phyloP scores from a whole-genome alignment of 2,797 vertebrate genomes.

The Amblyopsis hoosieri region DNA sequence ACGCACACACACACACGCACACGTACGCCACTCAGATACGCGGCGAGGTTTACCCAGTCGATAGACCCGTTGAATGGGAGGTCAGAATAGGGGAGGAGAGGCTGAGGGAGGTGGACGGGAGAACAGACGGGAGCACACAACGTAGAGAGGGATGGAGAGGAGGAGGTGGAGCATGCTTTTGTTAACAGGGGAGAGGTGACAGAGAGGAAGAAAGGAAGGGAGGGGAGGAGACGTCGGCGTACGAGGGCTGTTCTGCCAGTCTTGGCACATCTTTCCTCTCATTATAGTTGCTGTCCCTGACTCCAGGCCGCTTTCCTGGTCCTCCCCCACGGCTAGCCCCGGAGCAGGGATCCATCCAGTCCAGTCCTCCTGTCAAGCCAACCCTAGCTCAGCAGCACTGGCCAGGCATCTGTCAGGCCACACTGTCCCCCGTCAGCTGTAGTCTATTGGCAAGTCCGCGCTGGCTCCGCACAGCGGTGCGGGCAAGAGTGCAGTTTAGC shows the following conservation, averaged over 20 bases:
- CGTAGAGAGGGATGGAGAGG: background rate
- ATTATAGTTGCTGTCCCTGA: slow-evolving; percentile 68
- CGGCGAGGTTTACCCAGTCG: slow-evolving; percentile 13
- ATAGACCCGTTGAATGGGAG: slow-evolving; percentile 11
- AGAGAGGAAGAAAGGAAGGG: slow-evolving; percentile 22
- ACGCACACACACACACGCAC: background rate
- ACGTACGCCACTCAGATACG: background rate
- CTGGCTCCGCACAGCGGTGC: slow-evolving; percentile 60
- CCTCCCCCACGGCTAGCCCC: slow-evolving; percentile 72
- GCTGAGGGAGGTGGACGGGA: slow-evolving; percentile 10
- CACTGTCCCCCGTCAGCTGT: slow-evolving; percentile 67
- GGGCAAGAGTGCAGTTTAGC: slow-evolving; percentile 54
- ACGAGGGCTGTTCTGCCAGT: slow-evolving; percentile 60
- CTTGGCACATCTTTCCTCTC: slow-evolving; percentile 67
- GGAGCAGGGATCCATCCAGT: slow-evolving; percentile 71
- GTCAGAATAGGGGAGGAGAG: background rate
- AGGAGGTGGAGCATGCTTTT: slow-evolving; percentile 26
- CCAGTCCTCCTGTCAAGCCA: slow-evolving; percentile 69
- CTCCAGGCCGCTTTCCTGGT: slow-evolving; percentile 60
- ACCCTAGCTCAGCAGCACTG: slow-evolving; percentile 71
- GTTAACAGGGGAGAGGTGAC: slow-evolving; percentile 43
- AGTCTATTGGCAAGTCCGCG: slow-evolving; percentile 61
- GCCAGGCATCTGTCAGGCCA: slow-evolving; percentile 74
- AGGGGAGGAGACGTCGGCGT: slow-evolving; percentile 9
- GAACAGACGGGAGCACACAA: slow-evolving; percentile 24